Base-by-base conservation (phyloP, 2,888 invertebrate species). In the Helleia helle region DNA sequence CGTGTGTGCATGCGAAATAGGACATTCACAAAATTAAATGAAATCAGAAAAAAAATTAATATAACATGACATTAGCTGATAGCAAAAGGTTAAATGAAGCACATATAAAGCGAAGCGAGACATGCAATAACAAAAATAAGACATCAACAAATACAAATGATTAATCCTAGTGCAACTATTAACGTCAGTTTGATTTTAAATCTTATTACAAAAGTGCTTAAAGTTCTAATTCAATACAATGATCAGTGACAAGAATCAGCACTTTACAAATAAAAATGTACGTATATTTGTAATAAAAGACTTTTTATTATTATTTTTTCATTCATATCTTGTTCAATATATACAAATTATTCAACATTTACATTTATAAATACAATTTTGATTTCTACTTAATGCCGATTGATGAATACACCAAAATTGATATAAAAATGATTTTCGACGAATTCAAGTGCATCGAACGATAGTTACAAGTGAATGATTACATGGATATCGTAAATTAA, bases 311-410 rank as follows among this genome's bases (percentile, higher is more conserved):
- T 66, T 64, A 67, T 46, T 46, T 64, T 64, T 69, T 62, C 70
- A 65, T 80, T 80, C 79, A 81, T 79, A 83, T 76, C 67, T 66
- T 61, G 62, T 75, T 80, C 83, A 72, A 79, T 84, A 84, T 84
- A 84, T 84, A 84, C 83, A 84, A 74, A 83, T 81, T 73, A 77
- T 63, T 71, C 63, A 77, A 76, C 77, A 81, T 83, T 79, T 81
- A 83, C 80, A 79, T 62, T 66, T 63, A 67, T 71, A 70, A 67
- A 69, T 74, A 80, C 69, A 75, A 52, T 66, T 71, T 66, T 57
- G 56, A 57, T 58, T 52, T 56, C 73, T 72, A 71, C 63, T 65
- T 65, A 63, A 62, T 51, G 60, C 63, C 60, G 60, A 64, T 57
- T 46, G 55, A 55, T 68, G 65, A 64, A 61, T 62, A 74, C 65